These are phyloP conservation scores for Zoroaster sp. DNA, from an alignment of 53 echinoderm and acorn worm genomes.

Conservation along the genomic window DNA sequence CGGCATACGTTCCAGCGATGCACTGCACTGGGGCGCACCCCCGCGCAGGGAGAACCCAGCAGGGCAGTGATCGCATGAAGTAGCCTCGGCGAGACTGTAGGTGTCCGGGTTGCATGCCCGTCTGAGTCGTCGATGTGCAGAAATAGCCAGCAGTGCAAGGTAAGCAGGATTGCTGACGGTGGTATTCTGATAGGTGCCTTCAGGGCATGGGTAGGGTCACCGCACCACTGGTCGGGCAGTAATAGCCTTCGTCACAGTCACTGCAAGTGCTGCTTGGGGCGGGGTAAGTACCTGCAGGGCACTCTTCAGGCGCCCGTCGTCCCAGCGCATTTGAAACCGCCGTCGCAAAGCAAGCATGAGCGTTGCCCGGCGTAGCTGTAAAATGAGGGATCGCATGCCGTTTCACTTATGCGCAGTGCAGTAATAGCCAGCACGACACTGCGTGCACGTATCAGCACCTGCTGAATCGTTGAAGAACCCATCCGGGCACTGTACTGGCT, in stretches of 20 bases:
- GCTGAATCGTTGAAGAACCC: slow-evolving; percentile 68
- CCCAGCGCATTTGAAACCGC: slow-evolving; percentile 80
- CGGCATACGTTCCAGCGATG: slow-evolving; percentile 56
- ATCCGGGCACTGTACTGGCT: slow-evolving; percentile 79
- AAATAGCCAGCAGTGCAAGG: slow-evolving; percentile 72
- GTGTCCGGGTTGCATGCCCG: slow-evolving; percentile 63
- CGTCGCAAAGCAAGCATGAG: slow-evolving; percentile 79
- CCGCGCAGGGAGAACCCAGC: slow-evolving; percentile 72
- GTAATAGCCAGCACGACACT: slow-evolving; percentile 71
- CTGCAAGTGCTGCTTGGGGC: slow-evolving; percentile 65
- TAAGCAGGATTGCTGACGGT: slow-evolving; percentile 37
- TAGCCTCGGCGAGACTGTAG: slow-evolving; percentile 74
- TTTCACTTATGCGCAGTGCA: slow-evolving; percentile 65
- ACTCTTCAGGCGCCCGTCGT: slow-evolving; percentile 57
- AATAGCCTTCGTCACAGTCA: slow-evolving; percentile 72
- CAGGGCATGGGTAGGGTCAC: slow-evolving; percentile 64
- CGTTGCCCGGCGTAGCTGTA: slow-evolving; percentile 71
- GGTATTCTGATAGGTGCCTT: slow-evolving; percentile 62
- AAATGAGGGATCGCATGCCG: slow-evolving; percentile 70
- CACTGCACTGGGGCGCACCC: slow-evolving; percentile 56
- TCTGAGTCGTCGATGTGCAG: slow-evolving; percentile 62
- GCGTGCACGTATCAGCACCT: slow-evolving; percentile 55
- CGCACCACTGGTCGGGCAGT: slow-evolving; percentile 75
- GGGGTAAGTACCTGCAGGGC: slow-evolving; percentile 71
- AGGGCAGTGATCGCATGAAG: slow-evolving; percentile 75